Evolutionary conservation across 2,113 vertebrate genomes (phyloP).

Genomic region (Brachyhypopomus occidentalis): DNA sequence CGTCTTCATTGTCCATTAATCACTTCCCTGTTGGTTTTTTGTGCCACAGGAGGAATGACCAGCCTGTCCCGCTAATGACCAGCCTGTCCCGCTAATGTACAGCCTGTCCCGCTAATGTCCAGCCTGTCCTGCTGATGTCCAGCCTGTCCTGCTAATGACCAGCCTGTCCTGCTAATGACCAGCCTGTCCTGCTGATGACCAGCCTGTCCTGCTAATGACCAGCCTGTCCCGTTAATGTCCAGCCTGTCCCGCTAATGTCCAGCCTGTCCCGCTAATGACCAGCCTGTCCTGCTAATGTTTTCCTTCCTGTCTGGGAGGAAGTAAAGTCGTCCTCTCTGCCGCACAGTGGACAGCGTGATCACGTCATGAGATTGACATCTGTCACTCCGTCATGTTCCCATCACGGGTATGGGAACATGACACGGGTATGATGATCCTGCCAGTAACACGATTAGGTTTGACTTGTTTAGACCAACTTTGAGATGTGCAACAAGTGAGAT

Average conservation of each 20-base stretch:
- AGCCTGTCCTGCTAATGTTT: background rate
- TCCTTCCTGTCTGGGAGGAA: constrained; percentile 16
- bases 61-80: background rate
- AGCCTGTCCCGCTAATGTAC: background rate
- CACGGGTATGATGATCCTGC: too few relatives aligned
- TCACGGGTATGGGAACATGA: background rate
- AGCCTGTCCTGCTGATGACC: background rate
- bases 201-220: background rate
- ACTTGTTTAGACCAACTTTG: too few relatives aligned
- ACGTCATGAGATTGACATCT: constrained; percentile 17
- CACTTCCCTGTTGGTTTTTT: background rate
- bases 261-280: background rate
- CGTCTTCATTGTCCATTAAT: constrained; percentile 17
- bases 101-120: background rate
- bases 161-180: background rate
- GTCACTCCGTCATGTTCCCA: background rate
- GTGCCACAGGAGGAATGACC: background rate
- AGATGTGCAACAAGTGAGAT: too few relatives aligned
- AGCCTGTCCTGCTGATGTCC: background rate
- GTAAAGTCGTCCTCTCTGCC: constrained; percentile 5
- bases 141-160: background rate
- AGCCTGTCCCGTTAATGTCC: background rate
- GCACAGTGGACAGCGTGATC: too few relatives aligned
- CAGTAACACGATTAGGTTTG: too few relatives aligned
- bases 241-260: background rate